A percentile compares a stretch with the other conserved stretches of the same genome.
Conservation (phyloP, 2,113 vertebrate species). For the Osmerus eperlanus region DNA sequence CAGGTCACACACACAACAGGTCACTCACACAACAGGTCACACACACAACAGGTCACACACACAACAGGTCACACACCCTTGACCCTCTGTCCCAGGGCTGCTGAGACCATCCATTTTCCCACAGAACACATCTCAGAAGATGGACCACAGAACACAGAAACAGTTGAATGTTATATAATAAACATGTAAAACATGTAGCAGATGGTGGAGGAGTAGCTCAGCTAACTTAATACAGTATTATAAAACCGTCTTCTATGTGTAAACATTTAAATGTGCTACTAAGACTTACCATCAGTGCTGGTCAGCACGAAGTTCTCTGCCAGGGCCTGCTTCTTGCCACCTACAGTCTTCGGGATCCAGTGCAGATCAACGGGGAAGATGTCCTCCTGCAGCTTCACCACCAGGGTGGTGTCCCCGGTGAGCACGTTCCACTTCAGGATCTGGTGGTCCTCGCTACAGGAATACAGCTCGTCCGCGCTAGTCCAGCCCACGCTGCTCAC, state of each 20-base stretch:
- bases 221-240: neutral
- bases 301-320: constrained; percentile 89
- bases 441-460: constrained; percentile 93
- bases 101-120: too few relatives aligned
- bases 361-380: constrained; percentile 90
- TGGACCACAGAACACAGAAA: neutral
- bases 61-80: too few relatives aligned
- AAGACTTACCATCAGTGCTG: constrained; percentile 88
- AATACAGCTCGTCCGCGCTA: constrained; percentile 90
- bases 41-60: too few relatives aligned
- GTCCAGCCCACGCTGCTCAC: constrained; percentile 96
- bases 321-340: constrained; percentile 84
- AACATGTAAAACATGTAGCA: too few relatives aligned
- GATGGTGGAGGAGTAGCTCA: too few relatives aligned
- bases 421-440: constrained; percentile 90
- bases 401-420: constrained; percentile 78
- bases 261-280: neutral
- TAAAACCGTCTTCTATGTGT: neutral
- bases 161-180: too few relatives aligned
- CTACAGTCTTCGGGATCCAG: constrained; percentile 86
- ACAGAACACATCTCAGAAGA: too few relatives aligned
- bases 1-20: too few relatives aligned
- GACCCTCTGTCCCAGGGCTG: too few relatives aligned
- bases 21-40: too few relatives aligned
- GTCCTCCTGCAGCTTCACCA: constrained; percentile 84